Evolutionary conservation across 2,888 invertebrate species (phyloP), one percentile per base, ranked within the genome.

Genomic region (Drosophila nigricruria): DNA sequence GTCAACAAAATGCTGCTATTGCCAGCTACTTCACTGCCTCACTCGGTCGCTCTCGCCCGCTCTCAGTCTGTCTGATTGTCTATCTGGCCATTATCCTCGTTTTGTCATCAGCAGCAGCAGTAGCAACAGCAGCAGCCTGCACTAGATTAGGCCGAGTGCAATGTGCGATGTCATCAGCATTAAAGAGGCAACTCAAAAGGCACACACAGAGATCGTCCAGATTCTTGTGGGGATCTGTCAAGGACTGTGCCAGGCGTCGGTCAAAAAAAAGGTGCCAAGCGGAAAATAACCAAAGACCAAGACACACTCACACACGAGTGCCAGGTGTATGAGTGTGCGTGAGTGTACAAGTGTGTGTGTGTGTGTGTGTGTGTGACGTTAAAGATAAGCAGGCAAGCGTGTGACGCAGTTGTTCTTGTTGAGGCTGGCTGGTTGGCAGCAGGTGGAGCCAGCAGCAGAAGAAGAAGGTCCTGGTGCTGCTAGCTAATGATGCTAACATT

Each of bases 401-500:
- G 43, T 25, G 42, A 43, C 53, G 53, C 53, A 54, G 53, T n/a
- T 61, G 62, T 25, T 36, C 36, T 4, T 18, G 38, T 9, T 23
- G 43, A 52, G 53, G 42, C n/a, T 25, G 40, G 49, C 18, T 20
- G 34, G 43, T n/a, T 58, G 62, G 45, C 57, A 62, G 73, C 62
- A 73, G 73, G 73, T 62, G 68, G 62, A 63, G 70, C 49, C 53
- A 43, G 73, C 16, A 34, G 50, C 8, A 5, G 70, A 27, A 47
- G 47, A 49, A 30, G 18, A 30, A 30, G 47, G 47, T 49, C 38
- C 70, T 62, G 64, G 57, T 61, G 64, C 50, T 62, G 56, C 58
- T 70, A 74, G 88, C 88, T 88, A 85, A 85, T 88, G 85, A 84
- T 82, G 87, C 80, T 59, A 67, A 78, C 84, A 84, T 87, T 87